A percentile compares a stretch with the other conserved stretches of the same genome.
These are phyloP conservation scores for Esox niger DNA, from an alignment of 2,113 vertebrate genomes.

Conservation along the genomic window DNA sequence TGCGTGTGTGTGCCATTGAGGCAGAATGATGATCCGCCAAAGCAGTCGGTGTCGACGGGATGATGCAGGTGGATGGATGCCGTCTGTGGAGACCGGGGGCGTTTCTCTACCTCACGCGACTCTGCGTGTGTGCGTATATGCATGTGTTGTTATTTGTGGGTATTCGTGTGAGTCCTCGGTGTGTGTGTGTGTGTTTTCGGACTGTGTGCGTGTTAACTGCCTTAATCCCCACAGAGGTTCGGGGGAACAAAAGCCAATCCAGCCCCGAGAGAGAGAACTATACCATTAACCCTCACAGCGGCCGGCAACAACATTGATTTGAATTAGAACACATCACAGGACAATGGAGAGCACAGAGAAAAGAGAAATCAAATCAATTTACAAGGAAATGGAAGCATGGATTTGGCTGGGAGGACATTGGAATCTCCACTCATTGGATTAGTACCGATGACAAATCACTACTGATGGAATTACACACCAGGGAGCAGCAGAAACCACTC, in stretches of 20 bases:
- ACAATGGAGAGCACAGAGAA: background rate
- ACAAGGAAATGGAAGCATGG: constrained; percentile 53
- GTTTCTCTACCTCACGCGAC: background rate
- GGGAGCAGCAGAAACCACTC: background rate
- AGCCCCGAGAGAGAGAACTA: background rate
- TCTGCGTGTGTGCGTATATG: background rate
- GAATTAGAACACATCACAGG: background rate
- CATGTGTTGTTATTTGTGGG: background rate
- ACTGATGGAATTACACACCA: constrained; percentile 30
- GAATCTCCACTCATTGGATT: constrained; percentile 45
- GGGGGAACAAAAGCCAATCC: background rate
- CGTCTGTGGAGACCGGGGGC: background rate
- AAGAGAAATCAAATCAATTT: constrained; percentile 52
- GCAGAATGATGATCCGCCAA: too few relatives aligned
- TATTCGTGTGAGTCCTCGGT: background rate
- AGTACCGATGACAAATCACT: constrained; percentile 43
- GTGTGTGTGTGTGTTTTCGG: background rate
- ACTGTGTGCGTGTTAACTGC: background rate
- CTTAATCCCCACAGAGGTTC: background rate
- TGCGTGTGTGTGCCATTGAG: background rate
- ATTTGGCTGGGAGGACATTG: constrained; percentile 39
- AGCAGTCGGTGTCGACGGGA: too few relatives aligned
- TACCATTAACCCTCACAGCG: background rate
- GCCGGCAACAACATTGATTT: background rate
- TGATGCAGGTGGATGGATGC: too few relatives aligned